Base-by-base conservation (phyloP, 2,888 invertebrate species). In the Marasmarcha lunaedactyla region DNA sequence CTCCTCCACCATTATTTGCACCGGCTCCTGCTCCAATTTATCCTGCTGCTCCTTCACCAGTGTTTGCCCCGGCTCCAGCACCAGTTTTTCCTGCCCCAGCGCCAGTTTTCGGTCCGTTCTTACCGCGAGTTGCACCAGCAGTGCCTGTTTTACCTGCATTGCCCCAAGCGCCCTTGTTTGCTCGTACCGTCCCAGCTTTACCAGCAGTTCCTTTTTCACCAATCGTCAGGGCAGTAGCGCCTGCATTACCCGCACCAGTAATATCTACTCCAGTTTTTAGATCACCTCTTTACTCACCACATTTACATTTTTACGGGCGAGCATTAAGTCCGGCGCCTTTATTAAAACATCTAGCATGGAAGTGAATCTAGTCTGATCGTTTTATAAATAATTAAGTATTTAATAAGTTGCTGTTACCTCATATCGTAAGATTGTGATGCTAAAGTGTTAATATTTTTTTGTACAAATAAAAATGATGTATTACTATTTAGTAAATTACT, bases 221-320 rank as follows among this genome's bases (percentile, higher is more conserved):
- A 12, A 54, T 52, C 38, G 47, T 57, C 4, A 50, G 54, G 41
- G 47, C 61, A 40, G 52, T 63, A 35, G 52, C 55, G n/a, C 46
- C 41, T 20, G 47, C 43, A 30, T 43, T 35, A 4, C 63, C 67
- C 35, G 60, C 52, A n/a, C 43, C 43, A 7, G 47, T 42, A 30
- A 42, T 35, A 4, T 62, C 67, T 35, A 59, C 52, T n/a, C 43
- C 43, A 7, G 33, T 43, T n/a, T 40, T 41, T 12, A 37, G 27
- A 26, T 14, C 66, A 2, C 66, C 73, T 1, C 42, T 64, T 1
- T 53, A 63, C 44, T 52, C 12, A 46, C 60, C 12, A 30, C 77
- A 79, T 53, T 61, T 84, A 38, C 83, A 73, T 51, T 64, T 77
- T 7, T 84, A 74, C 44, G 72, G 54, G 15, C 61, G 59, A 37